Percentiles rank a stretch among this genome's conserved stretches.
Evolutionary conservation across 2,888 invertebrate species (phyloP).

Genomic region (Cantharis flavilabris): DNA sequence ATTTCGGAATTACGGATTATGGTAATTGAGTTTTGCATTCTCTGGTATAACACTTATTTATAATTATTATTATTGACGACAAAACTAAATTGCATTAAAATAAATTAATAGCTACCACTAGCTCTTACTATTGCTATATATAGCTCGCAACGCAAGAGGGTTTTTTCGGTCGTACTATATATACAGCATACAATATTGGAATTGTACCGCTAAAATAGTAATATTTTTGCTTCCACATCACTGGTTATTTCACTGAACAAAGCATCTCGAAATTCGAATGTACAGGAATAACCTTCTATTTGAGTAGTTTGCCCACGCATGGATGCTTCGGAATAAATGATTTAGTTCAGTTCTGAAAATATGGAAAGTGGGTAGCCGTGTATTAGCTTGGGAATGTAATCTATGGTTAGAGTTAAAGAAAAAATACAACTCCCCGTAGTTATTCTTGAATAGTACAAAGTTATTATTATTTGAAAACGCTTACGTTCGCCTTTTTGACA

Average conservation of each 20-base stretch:
- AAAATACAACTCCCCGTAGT: conserved; percentile 12
- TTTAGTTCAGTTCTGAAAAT: conserved; percentile 47
- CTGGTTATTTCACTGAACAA: conserved; percentile 36
- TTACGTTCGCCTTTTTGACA: background rate
- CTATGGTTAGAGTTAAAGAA: conserved; percentile 27
- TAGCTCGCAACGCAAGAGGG: background rate
- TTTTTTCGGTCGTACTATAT: background rate
- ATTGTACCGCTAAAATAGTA: background rate
- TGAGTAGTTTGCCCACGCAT: conserved; percentile 40
- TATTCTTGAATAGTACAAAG: background rate
- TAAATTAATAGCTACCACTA: conserved; percentile 2
- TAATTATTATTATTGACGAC: conserved; percentile 39
- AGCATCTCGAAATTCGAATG: conserved; percentile 42
- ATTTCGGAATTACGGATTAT: conserved; percentile 45
- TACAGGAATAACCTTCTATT: conserved; percentile 39
- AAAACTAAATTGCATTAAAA: conserved; percentile 32
- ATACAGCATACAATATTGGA: background rate
- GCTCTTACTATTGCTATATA: background rate
- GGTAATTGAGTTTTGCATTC: conserved; percentile 41
- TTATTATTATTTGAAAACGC: background rate
- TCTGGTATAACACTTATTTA: conserved; percentile 43
- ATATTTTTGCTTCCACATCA: conserved; percentile 1
- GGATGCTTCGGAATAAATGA: conserved; percentile 45
- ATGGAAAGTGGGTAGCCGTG: conserved; percentile 50
- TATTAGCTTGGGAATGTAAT: conserved; percentile 38